Conservation (phyloP, 2,113 vertebrate genomes). For the Rhipidura dahli region DNA sequence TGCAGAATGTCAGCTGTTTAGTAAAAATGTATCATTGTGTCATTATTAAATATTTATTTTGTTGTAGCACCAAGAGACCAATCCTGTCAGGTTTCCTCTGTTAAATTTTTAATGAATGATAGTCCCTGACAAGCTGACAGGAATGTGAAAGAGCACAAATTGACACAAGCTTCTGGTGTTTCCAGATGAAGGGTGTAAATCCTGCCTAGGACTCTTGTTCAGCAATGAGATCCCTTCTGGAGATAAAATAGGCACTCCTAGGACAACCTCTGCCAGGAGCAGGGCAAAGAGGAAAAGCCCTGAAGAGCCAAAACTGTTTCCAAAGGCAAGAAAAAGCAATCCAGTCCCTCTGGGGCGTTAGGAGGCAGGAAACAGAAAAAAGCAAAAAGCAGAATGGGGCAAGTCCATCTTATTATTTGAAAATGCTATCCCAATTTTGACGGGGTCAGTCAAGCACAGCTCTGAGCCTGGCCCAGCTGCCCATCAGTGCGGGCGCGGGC, state of each 20-base stretch:
- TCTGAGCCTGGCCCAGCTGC: not conserved
- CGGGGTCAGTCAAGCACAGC: fast-evolving
- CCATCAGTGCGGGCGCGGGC: not conserved
- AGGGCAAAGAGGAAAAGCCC: not conserved
- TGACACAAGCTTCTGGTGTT: not conserved
- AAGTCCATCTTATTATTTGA: not conserved
- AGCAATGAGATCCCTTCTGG: not conserved
- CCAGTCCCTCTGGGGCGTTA: not conserved
- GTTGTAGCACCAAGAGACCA: not conserved
- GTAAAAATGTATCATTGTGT: slow-evolving; percentile 12
- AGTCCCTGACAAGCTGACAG: slow-evolving; percentile 10
- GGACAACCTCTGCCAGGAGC: not conserved
- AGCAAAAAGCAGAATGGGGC: not conserved
- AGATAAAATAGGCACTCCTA: not conserved
- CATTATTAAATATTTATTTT: slow-evolving; percentile 39
- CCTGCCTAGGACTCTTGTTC: not conserved
- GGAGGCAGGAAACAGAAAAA: not conserved
- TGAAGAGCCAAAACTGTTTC: not conserved
- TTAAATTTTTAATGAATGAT: not conserved
- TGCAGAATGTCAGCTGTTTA: not conserved
- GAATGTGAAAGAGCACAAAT: not conserved
- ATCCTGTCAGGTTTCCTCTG: slow-evolving; percentile 4
- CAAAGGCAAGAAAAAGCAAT: not conserved
- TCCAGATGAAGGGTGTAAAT: not conserved
- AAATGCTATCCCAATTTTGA: not conserved